Evolutionary conservation across 2,113 vertebrate species (phyloP).

Genomic region (Leiothrix lutea): DNA sequence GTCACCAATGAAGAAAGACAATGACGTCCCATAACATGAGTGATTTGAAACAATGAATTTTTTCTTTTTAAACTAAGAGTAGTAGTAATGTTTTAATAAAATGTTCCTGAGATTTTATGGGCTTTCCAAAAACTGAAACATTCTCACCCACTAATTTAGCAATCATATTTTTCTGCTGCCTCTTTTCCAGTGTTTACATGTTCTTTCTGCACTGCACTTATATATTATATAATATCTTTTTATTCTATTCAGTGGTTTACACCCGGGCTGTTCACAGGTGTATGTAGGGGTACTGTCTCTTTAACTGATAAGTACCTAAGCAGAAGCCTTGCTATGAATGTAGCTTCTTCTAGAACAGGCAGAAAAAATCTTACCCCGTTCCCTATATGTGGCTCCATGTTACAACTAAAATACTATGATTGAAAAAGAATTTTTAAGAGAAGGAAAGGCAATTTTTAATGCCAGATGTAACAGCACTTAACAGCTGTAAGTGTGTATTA

Average conservation of each 20-base stretch:
- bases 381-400: background rate
- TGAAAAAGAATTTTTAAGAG: background rate
- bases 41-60: background rate
- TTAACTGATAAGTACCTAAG: background rate
- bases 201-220: background rate
- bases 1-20: background rate
- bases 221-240: background rate
- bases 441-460: background rate
- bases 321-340: background rate
- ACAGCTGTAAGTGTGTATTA: background rate
- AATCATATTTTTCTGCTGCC: background rate
- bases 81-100: background rate
- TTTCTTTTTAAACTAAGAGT: background rate
- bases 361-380: background rate
- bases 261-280: background rate
- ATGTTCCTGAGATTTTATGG: background rate
- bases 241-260: background rate
- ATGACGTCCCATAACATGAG: background rate
- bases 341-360: background rate
- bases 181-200: background rate
- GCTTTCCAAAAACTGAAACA: background rate
- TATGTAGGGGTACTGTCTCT: background rate
- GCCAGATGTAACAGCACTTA: background rate
- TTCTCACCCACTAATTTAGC: background rate
- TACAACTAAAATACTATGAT: background rate